Evolutionary conservation across 2,888 invertebrate species (phyloP).

Genomic region (Oscheius myriophilus): DNA sequence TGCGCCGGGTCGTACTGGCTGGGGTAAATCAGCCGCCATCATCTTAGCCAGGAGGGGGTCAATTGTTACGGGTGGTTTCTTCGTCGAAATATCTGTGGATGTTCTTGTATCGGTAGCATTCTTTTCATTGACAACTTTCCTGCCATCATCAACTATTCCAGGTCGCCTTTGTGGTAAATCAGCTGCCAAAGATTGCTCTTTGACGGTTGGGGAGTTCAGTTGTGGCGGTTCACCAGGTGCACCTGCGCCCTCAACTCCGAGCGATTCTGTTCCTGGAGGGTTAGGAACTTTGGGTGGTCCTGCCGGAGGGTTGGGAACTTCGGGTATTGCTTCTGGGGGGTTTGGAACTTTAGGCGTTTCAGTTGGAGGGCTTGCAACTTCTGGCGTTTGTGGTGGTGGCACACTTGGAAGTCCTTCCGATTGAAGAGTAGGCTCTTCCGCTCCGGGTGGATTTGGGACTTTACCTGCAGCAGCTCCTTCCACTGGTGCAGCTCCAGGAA

Average conservation of each 20-base stretch:
- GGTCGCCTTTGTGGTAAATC: neutral
- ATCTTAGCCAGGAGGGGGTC: too few species aligned
- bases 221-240: neutral
- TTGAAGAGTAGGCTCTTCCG: neutral
- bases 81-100: too few species aligned
- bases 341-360: constrained; percentile 7
- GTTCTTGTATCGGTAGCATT: too few species aligned
- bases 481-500: neutral
- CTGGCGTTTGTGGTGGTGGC: too few species aligned
- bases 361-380: constrained; percentile 6
- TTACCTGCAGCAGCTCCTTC: neutral
- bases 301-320: constrained; percentile 8
- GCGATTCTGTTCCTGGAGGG: constrained; percentile 3
- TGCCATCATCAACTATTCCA: too few species aligned
- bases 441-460: neutral
- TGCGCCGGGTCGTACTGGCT: too few species aligned
- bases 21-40: too few species aligned
- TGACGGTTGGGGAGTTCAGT: neutral
- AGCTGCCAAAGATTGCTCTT: neutral
- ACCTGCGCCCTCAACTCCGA: neutral
- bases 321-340: constrained; percentile 7
- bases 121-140: too few species aligned
- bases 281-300: constrained; percentile 7
- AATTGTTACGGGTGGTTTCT: too few species aligned
- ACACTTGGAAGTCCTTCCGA: neutral